Evolutionary conservation across 2,888 invertebrate species (phyloP).

Genomic region (Brassicogethes aeneus): DNA sequence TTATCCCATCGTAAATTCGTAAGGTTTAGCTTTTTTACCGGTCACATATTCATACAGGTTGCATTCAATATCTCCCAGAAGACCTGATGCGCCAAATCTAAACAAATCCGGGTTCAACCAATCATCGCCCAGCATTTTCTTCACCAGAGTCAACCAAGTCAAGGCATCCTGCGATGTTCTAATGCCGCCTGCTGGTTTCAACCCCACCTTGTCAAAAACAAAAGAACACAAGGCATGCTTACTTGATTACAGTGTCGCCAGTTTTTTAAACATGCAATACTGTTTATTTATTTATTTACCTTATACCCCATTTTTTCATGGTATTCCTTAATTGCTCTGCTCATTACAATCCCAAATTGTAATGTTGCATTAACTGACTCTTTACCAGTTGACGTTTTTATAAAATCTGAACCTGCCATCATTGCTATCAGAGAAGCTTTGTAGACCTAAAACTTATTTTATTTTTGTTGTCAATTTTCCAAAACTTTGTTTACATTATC

Average conservation of each 20-base stretch:
- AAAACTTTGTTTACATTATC: constrained; percentile 52
- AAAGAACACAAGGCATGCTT: neutral
- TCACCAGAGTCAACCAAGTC: constrained; percentile 76
- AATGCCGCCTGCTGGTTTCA: constrained; percentile 98
- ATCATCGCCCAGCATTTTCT: constrained; percentile 73
- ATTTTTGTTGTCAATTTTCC: neutral
- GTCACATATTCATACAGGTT: constrained; percentile 42
- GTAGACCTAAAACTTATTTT: constrained; percentile 53
- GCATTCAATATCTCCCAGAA: constrained; percentile 70
- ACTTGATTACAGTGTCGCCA: too few relatives aligned
- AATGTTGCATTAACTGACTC: constrained; percentile 91
- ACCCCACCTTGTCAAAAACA: constrained; percentile 60
- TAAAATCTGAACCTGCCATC: constrained; percentile 95
- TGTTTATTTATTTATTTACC: constrained; percentile 46
- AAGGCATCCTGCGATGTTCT: constrained; percentile 76
- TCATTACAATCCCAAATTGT: constrained; percentile 88
- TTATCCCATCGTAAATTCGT: constrained; percentile 36
- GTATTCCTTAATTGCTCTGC: constrained; percentile 79
- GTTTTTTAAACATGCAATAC: too few relatives aligned
- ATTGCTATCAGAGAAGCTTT: constrained; percentile 83
- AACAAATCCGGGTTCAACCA: constrained; percentile 79
- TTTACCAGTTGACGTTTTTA: constrained; percentile 97
- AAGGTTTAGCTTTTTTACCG: constrained; percentile 27
- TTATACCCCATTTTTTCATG: constrained; percentile 59
- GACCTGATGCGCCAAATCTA: constrained; percentile 89